Base-by-base conservation (phyloP, 2,888 invertebrate genomes). In the Scaptodrosophila latifasciaeformis region DNA sequence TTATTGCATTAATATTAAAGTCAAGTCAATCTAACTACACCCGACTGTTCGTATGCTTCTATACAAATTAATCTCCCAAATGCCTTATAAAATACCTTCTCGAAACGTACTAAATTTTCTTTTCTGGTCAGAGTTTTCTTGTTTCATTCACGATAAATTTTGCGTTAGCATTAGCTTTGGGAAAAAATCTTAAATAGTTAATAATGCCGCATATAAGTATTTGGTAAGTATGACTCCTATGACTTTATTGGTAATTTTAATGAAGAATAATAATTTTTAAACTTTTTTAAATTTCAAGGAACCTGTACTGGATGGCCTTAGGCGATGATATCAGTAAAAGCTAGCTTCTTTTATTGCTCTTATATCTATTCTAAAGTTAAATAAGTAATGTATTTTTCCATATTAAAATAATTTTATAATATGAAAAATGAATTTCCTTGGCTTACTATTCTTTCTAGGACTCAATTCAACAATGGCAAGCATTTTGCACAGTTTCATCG, bases 101-200 rank as follows among this genome's bases (percentile, higher is more conserved):
- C 88, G 92, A 40, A 87, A 91, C 43, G 91, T 92, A 29, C 86
- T 92, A 21, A 92, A 92, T 84, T 88, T 92, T 79, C 85, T 92
- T 56, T 92, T 92, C 60, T 92, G 92, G 88, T 89, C 91, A 24
- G 92, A n/a, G 92, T 44, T 92, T 92, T 78, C 87, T 92, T 54
- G 92, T 92, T 4, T 92, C 92, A 2, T 92, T 92, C 76, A 92
- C 92, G 92, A 92, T 92, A 70, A 92, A 92, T 82, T 87, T 92
- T 64, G 90, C 92, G 1, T 89, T 92, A 62, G 91, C 91, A 4
- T 92, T 92, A 92, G 90, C 89, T 13, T 1, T 4, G 6, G 17
- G 2, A 10, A n/a, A 19, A 1, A 21, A n/a, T 2, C 27, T 24
- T 21, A 27, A 7, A 21, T 31, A 12, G 10, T 7, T 15, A 47